phyloP scores from a whole-genome alignment of 1,140 invertebrate species.

The Ips nitidus region DNA sequence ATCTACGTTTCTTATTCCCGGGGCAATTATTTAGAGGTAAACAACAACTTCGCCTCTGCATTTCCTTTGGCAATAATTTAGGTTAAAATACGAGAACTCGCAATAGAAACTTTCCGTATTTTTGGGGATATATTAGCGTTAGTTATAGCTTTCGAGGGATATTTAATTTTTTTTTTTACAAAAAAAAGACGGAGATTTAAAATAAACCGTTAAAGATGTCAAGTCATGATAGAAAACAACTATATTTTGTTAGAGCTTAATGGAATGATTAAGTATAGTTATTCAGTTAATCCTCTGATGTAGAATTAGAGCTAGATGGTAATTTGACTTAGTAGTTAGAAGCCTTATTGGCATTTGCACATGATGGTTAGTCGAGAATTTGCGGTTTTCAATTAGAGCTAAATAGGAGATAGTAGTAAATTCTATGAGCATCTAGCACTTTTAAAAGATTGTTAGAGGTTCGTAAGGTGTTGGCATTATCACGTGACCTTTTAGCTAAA shows the following conservation, averaged over 20 bases:
- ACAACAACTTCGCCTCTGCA: constrained; percentile 30
- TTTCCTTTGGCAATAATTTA: constrained; percentile 30
- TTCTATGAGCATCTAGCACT: too few relatives aligned
- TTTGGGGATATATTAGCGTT: constrained; percentile 17
- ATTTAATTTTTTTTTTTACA: constrained; percentile 6
- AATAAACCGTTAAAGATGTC: neutral
- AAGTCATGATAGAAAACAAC: neutral
- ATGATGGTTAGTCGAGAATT: too few relatives aligned
- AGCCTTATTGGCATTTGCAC: too few relatives aligned
- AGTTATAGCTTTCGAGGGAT: constrained; percentile 6
- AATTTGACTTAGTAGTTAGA: too few relatives aligned
- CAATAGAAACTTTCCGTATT: constrained; percentile 22
- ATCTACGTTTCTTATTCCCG: constrained; percentile 31
- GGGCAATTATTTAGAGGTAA: constrained; percentile 33
- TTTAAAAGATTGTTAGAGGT: too few relatives aligned
- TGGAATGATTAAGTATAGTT: too few relatives aligned
- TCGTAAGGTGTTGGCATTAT: too few relatives aligned
- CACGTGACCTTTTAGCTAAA: too few relatives aligned
- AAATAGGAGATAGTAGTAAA: too few relatives aligned
- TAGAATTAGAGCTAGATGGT: too few relatives aligned
- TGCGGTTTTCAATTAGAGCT: too few relatives aligned
- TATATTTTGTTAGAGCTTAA: neutral
- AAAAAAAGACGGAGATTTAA: neutral
- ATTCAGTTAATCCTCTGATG: too few relatives aligned
- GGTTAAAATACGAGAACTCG: constrained; percentile 21